Conservation (phyloP, 2,113 vertebrate species). For the Abramis brama region DNA sequence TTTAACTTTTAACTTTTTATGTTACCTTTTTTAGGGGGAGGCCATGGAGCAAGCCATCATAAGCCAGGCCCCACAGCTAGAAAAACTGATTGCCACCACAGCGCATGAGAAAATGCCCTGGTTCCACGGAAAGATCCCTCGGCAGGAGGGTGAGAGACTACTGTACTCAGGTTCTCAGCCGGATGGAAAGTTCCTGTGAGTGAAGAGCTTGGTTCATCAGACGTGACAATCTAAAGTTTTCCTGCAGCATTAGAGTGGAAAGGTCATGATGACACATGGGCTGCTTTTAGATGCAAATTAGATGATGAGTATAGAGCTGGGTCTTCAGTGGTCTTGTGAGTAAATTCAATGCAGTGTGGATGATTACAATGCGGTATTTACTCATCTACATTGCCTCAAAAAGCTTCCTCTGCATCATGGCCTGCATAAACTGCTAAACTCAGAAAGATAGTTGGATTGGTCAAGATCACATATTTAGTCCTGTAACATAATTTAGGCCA, state of each 20-base stretch:
- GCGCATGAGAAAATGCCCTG: slow-evolving; percentile 94
- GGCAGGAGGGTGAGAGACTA: slow-evolving; percentile 85
- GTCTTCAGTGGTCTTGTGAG: neutral
- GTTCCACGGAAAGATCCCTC: slow-evolving; percentile 83
- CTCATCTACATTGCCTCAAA: neutral
- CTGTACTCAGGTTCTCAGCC: slow-evolving; percentile 88
- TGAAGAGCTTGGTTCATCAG: slow-evolving; percentile 13
- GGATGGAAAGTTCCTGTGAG: slow-evolving; percentile 96
- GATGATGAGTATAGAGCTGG: neutral
- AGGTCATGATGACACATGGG: neutral
- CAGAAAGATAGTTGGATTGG: neutral
- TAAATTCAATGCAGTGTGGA: neutral
- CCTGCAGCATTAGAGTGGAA: neutral
- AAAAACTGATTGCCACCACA: slow-evolving; percentile 93
- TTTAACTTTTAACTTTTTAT: too few species aligned
- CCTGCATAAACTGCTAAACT: neutral
- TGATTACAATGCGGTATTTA: neutral
- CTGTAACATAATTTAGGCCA: neutral
- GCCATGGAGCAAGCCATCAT: slow-evolving; percentile 94
- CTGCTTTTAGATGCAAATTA: slow-evolving; percentile 19
- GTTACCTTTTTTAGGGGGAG: slow-evolving; percentile 79
- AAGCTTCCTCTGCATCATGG: neutral
- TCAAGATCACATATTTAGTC: neutral
- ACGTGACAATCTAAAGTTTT: neutral
- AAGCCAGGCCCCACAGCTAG: slow-evolving; percentile 94